Evolutionary conservation across 2,888 invertebrate species (phyloP).

Genomic region (Chrysomela aeneicollis): DNA sequence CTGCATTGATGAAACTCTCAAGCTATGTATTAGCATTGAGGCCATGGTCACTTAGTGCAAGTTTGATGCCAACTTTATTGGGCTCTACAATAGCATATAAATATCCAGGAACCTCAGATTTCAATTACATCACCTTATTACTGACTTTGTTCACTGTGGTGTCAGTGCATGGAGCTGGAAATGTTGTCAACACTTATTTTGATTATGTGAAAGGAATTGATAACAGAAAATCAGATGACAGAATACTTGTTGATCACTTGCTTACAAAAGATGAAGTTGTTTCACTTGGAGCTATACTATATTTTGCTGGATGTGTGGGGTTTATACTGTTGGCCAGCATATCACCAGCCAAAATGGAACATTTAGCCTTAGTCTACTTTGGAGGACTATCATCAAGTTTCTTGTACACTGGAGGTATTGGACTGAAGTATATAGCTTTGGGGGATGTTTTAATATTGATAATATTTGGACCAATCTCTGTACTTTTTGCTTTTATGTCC

Average conservation of each 20-base stretch:
- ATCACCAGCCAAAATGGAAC: slow-evolving; percentile 94
- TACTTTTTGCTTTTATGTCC: slow-evolving; percentile 91
- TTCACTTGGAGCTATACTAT: slow-evolving; percentile 87
- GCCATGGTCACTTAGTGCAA: slow-evolving; percentile 94
- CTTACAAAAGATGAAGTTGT: slow-evolving; percentile 79
- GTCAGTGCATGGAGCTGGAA: slow-evolving; percentile 95
- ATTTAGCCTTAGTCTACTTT: slow-evolving; percentile 92
- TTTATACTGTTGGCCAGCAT: slow-evolving; percentile 62
- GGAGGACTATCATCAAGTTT: slow-evolving; percentile 95
- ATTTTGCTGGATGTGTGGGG: slow-evolving; percentile 79
- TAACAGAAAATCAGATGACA: slow-evolving; percentile 90
- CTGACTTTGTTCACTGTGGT: slow-evolving; percentile 87
- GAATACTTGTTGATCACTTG: slow-evolving; percentile 93
- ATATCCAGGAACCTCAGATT: slow-evolving; percentile 75
- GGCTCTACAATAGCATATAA: slow-evolving; percentile 91
- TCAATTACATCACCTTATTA: slow-evolving; percentile 81
- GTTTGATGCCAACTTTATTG: slow-evolving; percentile 87
- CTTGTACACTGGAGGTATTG: slow-evolving; percentile 95
- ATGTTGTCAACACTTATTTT: slow-evolving; percentile 95
- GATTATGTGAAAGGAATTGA: slow-evolving; percentile 96
- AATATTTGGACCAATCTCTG: slow-evolving; percentile 93
- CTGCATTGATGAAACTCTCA: slow-evolving; percentile 83
- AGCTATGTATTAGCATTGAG: slow-evolving; percentile 88
- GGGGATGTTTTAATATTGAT: slow-evolving; percentile 92
- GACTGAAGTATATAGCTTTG: slow-evolving; percentile 93